Evolutionary conservation across 1,140 invertebrate species (phyloP), one percentile per base, ranked within the genome.

Genomic region (Hylyphantes graminicola): DNA sequence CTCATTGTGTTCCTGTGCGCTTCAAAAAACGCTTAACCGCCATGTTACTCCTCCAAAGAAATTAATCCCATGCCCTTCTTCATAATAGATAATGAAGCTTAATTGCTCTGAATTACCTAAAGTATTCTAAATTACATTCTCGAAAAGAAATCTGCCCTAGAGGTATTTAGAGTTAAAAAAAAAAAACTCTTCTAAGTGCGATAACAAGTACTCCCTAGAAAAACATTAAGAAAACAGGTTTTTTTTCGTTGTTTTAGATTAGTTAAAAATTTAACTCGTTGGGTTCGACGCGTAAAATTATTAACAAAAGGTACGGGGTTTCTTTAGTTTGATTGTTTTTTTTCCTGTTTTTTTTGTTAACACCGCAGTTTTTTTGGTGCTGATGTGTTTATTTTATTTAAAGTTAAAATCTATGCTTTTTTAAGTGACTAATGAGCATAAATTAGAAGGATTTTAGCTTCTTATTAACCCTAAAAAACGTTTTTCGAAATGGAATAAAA

Each of bases 21-120:
- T 64, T 82, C 67, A 65, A 74, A 78, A 83, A 83, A 75, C 72
- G 72, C 63, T 83, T 83, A 83, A 83, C 80, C 80, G 57, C 80
- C 53, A 63, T 74, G 80, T 83, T 83, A 73, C 55, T 81, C 65
- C 57, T 63, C 55, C 21, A 67, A 81, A 72, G 79, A 81, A 81
- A 74, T 83, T 83, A 83, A 83, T 83, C 80, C 72, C 61, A 55
- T 17, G 70, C 55, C 50, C 53, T 74, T 83, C 57, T 65, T 74
- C 63, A 17, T 65, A 74, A 74, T 74, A 51, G 80, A 75, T 83
- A 83, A 83, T 83, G 80, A 83, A 75, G 80, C 72, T 75, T 83
- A 83, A 83, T 83, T 83, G 80, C 80, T 17, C 51, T 51, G 72
- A 83, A 83, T 74, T 83, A 75, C 70, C 59, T 75, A 74, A 65